Percentiles rank a stretch among this genome's conserved stretches.
Evolutionary conservation across 2,797 vertebrate genomes (phyloP).

Genomic region (Helicolenus hilgendorfi): DNA sequence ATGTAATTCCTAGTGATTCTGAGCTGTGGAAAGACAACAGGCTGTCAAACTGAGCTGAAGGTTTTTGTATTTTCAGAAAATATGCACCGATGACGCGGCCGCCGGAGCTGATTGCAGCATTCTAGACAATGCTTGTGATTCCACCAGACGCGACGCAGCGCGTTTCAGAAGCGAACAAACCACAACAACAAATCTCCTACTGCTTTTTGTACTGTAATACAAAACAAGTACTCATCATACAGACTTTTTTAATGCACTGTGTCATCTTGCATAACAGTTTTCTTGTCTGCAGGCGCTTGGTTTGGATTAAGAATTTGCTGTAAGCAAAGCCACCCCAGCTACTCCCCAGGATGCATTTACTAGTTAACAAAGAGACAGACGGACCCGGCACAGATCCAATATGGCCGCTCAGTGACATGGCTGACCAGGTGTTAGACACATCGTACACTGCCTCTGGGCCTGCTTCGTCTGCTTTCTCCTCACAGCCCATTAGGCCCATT

Average conservation of each 20-base stretch:
- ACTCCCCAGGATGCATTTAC: constrained; percentile 18
- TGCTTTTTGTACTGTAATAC: background rate
- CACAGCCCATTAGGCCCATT: constrained; percentile 81
- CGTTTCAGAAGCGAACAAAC: background rate
- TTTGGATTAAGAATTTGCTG: constrained; percentile 26
- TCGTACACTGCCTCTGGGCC: constrained; percentile 68
- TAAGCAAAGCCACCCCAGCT: constrained; percentile 10
- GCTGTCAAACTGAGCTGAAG: background rate
- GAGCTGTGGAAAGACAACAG: background rate
- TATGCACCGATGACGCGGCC: background rate
- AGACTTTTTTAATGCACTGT: background rate
- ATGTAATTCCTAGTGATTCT: background rate
- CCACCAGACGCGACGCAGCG: background rate
- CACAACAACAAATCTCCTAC: background rate
- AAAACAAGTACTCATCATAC: background rate
- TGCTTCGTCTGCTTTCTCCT: constrained; percentile 75
- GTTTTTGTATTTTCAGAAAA: background rate
- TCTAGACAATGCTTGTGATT: background rate
- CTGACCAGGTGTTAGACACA: constrained; percentile 85
- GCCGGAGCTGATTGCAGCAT: background rate
- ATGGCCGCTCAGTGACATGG: constrained; percentile 71
- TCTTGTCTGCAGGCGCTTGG: background rate
- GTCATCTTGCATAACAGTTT: background rate
- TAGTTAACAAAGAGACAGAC: constrained; percentile 69
- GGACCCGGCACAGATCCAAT: constrained; percentile 59